Percentiles rank a stretch among this genome's conserved stretches.
Evolutionary conservation across 2,797 vertebrate species (phyloP).

Genomic region (Halcyon smyrnensis): DNA sequence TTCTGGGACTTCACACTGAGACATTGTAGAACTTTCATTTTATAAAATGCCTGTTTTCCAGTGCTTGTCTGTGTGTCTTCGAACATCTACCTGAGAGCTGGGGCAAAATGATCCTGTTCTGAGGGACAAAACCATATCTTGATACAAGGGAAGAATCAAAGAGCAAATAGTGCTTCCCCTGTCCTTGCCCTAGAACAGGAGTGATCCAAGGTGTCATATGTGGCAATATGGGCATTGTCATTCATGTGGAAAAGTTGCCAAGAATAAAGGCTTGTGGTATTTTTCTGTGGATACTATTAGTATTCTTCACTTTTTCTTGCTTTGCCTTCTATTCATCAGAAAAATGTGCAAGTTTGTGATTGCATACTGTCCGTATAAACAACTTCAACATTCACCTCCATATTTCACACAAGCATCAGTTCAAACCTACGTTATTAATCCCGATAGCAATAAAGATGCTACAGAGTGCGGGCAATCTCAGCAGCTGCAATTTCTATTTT

Average conservation of each 20-base stretch:
- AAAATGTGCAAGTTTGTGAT: background rate
- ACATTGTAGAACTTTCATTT: background rate
- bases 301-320: background rate
- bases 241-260: fast-evolving
- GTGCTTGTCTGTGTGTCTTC: background rate
- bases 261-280: background rate
- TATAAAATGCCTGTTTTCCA: background rate
- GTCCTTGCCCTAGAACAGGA: background rate
- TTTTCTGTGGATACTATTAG: background rate
- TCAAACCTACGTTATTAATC: background rate
- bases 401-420: background rate
- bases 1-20: background rate
- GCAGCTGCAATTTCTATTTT: background rate
- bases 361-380: fast-evolving
- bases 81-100: background rate
- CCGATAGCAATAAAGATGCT: background rate
- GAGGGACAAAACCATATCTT: background rate
- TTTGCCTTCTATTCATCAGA: background rate
- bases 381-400: background rate
- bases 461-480: background rate
- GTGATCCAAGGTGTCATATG: fast-evolving
- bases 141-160: background rate
- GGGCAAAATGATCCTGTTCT: background rate
- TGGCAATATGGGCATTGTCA: fast-evolving
- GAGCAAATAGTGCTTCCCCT: background rate